Evolutionary conservation across 2,888 invertebrate species (phyloP).

Genomic region (Drosophila conformis): DNA sequence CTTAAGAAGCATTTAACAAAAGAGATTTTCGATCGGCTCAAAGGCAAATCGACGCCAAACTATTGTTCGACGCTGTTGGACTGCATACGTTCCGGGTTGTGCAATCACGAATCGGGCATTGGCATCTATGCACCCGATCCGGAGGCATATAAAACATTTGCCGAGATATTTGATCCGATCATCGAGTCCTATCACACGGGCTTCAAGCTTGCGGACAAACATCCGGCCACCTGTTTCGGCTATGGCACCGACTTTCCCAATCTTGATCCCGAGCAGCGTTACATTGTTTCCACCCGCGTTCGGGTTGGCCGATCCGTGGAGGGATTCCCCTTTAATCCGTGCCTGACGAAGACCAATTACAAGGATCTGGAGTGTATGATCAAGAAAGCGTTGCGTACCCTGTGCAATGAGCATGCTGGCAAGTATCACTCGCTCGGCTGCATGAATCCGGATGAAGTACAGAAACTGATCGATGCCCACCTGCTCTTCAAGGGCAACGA

Average conservation of each 20-base stretch:
- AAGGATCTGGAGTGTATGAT: conserved; percentile 97
- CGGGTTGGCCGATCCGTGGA: conserved; percentile 97
- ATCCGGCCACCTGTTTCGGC: conserved; percentile 97
- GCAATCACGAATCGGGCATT: conserved; percentile 97
- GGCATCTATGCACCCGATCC: conserved; percentile 99
- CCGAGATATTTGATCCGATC: conserved; percentile 97
- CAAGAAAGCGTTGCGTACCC: conserved; percentile 90
- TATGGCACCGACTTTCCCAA: conserved; percentile 95
- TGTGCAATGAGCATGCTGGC: conserved; percentile 95
- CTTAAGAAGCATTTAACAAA: conserved; percentile 97
- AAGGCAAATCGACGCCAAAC: conserved; percentile 93
- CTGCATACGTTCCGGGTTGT: conserved; percentile 97
- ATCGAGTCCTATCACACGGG: conserved; percentile 98
- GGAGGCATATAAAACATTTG: conserved; percentile 95
- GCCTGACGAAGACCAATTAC: conserved; percentile 97
- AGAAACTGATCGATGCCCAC: conserved; percentile 97
- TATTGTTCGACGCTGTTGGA: conserved; percentile 96
- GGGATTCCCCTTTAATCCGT: conserved; percentile 98
- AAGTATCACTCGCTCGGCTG: conserved; percentile 96
- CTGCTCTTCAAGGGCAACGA: conserved; percentile 98
- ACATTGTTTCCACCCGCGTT: conserved; percentile 96
- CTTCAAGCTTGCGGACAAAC: conserved; percentile 95
- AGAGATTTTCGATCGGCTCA: conserved; percentile 94
- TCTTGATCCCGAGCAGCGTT: conserved; percentile 95
- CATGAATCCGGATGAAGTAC: conserved; percentile 97